Conservation (phyloP, 2,888 invertebrate genomes). For the Drosophila ezoana region DNA sequence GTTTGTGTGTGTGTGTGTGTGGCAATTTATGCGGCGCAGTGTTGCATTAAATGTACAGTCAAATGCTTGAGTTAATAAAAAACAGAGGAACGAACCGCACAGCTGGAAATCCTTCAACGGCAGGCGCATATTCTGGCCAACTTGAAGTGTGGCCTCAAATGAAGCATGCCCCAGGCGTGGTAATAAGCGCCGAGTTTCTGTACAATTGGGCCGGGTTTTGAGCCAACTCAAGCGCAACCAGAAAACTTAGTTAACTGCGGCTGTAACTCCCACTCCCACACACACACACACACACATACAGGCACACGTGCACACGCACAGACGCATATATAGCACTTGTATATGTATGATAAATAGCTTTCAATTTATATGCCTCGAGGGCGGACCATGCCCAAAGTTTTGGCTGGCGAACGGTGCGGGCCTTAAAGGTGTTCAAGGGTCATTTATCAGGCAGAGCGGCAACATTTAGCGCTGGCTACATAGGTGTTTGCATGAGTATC, state of each 20-base stretch:
- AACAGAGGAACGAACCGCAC: conserved; percentile 11
- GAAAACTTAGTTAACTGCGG: conserved; percentile 75
- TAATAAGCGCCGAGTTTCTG: conserved; percentile 57
- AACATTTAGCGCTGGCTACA: conserved; percentile 73
- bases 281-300: conserved; percentile 19
- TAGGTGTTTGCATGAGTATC: conserved; percentile 44
- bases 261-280: conserved; percentile 26
- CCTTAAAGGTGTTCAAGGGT: conserved; percentile 82
- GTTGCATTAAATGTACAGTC: conserved; percentile 80
- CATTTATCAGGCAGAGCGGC: conserved; percentile 82
- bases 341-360: conserved; percentile 82
- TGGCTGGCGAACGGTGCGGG: conserved; percentile 17
- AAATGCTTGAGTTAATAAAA: conserved; percentile 77
- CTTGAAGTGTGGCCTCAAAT: conserved; percentile 71
- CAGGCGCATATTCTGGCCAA: conserved; percentile 36
- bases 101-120: conserved; percentile 61
- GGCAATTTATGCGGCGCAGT: conserved; percentile 78
- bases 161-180: conserved; percentile 63
- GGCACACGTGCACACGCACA: conserved; percentile 7
- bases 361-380: conserved; percentile 82
- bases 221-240: conserved; percentile 65
- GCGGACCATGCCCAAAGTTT: conserved; percentile 57
- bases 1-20: conserved; percentile 2
- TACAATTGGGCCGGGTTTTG: conserved; percentile 15
- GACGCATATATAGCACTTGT: conserved; percentile 42